A percentile compares a stretch with the other conserved stretches of the same genome.
Evolutionary conservation across 2,888 invertebrate species (phyloP).

Genomic region (Neria commutata): DNA sequence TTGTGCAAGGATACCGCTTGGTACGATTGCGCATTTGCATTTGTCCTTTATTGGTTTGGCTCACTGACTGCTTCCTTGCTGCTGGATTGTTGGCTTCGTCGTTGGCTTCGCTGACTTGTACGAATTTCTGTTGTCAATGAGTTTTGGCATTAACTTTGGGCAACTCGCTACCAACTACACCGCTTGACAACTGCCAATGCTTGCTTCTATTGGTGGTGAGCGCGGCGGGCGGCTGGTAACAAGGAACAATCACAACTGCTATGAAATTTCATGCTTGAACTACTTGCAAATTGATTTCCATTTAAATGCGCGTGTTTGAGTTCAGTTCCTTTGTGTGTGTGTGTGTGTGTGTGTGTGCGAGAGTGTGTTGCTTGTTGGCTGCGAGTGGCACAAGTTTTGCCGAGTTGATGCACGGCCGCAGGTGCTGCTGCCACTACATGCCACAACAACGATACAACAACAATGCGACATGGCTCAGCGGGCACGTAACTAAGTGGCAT

Average conservation of each 20-base stretch:
- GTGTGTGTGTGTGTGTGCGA: neutral
- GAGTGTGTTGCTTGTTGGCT: neutral
- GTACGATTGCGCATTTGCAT: too few relatives aligned
- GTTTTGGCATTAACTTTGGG: neutral
- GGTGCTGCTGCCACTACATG: neutral
- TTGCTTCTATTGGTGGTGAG: neutral
- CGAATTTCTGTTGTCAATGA: neutral
- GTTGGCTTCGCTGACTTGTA: too few relatives aligned
- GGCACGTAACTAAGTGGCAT: conserved; percentile 2
- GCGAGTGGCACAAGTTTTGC: neutral
- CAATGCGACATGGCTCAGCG: neutral
- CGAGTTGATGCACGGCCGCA: neutral
- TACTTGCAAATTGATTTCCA: conserved; percentile 4
- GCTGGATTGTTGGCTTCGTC: too few relatives aligned
- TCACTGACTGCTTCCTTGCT: too few relatives aligned
- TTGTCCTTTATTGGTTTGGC: too few relatives aligned
- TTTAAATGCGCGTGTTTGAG: neutral
- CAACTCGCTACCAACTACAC: neutral
- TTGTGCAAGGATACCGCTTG: neutral
- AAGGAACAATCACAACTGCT: neutral
- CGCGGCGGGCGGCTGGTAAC: neutral
- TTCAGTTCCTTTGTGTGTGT: neutral
- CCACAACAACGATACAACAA: too few relatives aligned
- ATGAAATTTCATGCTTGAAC: conserved; percentile 3
- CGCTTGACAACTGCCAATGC: neutral